These are phyloP conservation scores for Meganola albula DNA, from an alignment of 2,888 invertebrate genomes.

Conservation along the genomic window DNA sequence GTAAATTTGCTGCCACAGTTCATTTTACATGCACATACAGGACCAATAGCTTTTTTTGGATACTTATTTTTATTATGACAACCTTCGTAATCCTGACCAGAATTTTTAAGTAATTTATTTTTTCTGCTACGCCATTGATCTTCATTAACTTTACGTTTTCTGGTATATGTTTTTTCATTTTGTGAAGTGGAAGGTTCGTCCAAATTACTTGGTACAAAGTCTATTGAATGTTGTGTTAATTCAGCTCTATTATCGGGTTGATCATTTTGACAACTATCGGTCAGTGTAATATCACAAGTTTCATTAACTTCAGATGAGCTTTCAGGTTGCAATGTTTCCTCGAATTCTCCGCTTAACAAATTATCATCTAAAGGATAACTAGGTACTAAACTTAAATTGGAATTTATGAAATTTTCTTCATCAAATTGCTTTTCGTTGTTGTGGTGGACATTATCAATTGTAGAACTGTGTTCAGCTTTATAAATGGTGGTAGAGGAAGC, in stretches of 20 bases:
- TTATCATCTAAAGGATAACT: conserved; percentile 1
- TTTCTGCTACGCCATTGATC: conserved; percentile 5
- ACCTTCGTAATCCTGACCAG: conserved; percentile 9
- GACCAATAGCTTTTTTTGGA: conserved; percentile 8
- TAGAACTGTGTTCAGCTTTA: neutral
- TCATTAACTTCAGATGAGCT: conserved; percentile 1
- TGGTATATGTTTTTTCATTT: conserved; percentile 2
- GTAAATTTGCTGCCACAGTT: conserved; percentile 10
- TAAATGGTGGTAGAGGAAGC: neutral
- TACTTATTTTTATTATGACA: conserved; percentile 6
- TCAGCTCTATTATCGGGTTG: conserved; percentile 4
- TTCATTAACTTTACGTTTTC: conserved; percentile 5
- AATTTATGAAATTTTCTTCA: no score
- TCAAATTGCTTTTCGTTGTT: neutral
- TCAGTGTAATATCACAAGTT: conserved; percentile 4
- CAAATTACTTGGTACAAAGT: conserved; percentile 2
- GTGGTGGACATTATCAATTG: neutral
- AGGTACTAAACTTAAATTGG: neutral
- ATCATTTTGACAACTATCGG: conserved; percentile 3
- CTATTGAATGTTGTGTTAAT: conserved; percentile 4
- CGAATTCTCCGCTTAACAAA: conserved; percentile 2
- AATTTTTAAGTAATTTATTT: conserved; percentile 15
- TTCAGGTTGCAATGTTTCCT: conserved; percentile 5
- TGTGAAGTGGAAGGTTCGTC: conserved; percentile 4
- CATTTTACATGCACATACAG: conserved; percentile 10